Conservation (phyloP, 2,113 vertebrate genomes). For the Myocastor coypus region DNA sequence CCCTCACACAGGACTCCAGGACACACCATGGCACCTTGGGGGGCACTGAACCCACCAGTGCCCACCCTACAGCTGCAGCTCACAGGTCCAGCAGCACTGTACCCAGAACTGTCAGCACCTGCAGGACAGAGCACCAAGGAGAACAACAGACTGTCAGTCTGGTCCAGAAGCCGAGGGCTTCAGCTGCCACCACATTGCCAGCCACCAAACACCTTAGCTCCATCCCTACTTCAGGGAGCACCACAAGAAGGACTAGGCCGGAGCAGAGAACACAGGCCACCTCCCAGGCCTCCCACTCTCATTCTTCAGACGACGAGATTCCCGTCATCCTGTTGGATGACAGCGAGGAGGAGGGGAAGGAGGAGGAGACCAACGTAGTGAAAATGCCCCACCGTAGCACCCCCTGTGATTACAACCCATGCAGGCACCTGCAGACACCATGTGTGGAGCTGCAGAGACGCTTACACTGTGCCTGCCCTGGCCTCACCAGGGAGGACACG, state of each 20-base stretch:
- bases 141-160: rapidly evolving
- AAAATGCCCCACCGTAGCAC: neutral
- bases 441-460: slow-evolving; percentile 86
- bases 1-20: rapidly evolving
- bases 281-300: rapidly evolving
- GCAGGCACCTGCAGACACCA: slow-evolving; percentile 88
- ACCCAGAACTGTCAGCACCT: neutral
- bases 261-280: neutral
- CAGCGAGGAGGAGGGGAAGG: neutral
- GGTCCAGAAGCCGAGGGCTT: neutral
- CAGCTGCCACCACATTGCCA: neutral
- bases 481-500: slow-evolving; percentile 78
- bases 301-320: neutral
- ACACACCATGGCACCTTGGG: rapidly evolving
- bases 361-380: neutral
- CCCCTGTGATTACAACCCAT: slow-evolving; percentile 88
- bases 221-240: rapidly evolving
- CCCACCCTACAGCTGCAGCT: neutral
- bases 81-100: neutral
- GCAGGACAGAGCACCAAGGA: neutral
- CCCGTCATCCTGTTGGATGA: slow-evolving; percentile 65
- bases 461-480: slow-evolving; percentile 85
- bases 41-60: rapidly evolving
- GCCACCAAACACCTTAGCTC: neutral
- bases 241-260: neutral